These are phyloP conservation scores for Brachypalpus laphriformis DNA, from an alignment of 2,888 invertebrate genomes.

Conservation along the genomic window DNA sequence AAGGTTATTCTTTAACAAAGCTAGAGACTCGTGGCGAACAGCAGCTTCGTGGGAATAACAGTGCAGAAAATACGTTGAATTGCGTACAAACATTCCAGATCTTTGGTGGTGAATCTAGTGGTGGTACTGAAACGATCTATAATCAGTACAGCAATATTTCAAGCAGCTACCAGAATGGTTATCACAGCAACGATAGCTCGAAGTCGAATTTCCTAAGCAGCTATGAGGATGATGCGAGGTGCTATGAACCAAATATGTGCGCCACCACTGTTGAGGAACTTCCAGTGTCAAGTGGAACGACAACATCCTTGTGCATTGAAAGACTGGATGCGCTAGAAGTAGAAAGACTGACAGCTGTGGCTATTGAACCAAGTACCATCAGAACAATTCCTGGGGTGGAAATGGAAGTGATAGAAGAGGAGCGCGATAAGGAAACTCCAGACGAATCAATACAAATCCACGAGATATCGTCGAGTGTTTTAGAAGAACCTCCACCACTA, in stretches of 20 bases:
- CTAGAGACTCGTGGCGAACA: constrained; percentile 80
- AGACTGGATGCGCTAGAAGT: constrained; percentile 23
- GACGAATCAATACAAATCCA: constrained; percentile 86
- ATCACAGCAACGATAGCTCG: constrained; percentile 37
- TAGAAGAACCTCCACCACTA: constrained; percentile 78
- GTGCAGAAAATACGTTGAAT: constrained; percentile 5
- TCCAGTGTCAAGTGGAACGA: neutral
- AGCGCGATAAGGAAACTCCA: constrained; percentile 26
- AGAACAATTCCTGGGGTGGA: constrained; percentile 43
- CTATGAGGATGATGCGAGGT: constrained; percentile 44
- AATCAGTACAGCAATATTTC: constrained; percentile 46
- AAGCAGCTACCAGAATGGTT: constrained; percentile 40
- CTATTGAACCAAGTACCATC: neutral
- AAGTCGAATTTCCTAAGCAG: constrained; percentile 49
- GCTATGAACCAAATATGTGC: constrained; percentile 33
- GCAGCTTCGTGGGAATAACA: constrained; percentile 71
- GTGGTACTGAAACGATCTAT: constrained; percentile 4
- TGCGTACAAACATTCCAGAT: constrained; percentile 76
- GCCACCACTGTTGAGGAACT: neutral
- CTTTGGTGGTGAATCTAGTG: constrained; percentile 47
- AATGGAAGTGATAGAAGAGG: constrained; percentile 9
- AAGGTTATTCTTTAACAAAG: constrained; percentile 81
- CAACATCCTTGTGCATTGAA: constrained; percentile 35
- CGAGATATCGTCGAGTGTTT: constrained; percentile 87
- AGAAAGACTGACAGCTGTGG: neutral